A percentile compares a stretch with the other conserved stretches of the same genome.
These are phyloP conservation scores for Steatornis caripensis DNA, from an alignment of 2,113 vertebrate species.

Conservation along the genomic window DNA sequence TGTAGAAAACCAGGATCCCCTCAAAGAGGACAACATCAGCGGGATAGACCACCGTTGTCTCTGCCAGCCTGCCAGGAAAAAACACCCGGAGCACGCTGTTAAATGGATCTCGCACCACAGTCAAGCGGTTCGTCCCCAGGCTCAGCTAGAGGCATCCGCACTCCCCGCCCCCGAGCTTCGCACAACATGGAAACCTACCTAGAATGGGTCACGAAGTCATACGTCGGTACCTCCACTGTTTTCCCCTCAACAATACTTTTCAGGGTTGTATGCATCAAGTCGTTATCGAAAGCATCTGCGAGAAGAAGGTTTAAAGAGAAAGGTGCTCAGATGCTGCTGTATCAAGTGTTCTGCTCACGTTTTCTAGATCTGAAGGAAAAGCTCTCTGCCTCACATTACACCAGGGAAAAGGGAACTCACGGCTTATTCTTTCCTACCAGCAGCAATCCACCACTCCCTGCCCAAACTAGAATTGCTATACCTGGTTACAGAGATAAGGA, in stretches of 20 bases:
- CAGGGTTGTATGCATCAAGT: slow-evolving; percentile 90
- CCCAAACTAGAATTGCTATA: background rate
- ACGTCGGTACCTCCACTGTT: slow-evolving; percentile 89
- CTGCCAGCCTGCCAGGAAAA: slow-evolving; percentile 74
- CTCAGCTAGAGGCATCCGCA: background rate
- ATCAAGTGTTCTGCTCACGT: background rate
- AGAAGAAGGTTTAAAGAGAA: background rate
- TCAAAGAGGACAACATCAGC: slow-evolving; percentile 93
- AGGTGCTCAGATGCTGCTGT: background rate
- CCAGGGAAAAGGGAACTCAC: background rate
- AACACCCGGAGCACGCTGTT: fast-evolving
- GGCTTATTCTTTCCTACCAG: background rate
- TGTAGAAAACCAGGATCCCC: slow-evolving; percentile 96
- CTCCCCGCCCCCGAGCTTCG: fast-evolving
- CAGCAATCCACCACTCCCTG: background rate
- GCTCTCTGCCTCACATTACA: background rate
- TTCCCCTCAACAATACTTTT: slow-evolving; percentile 88
- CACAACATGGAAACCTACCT: slow-evolving; percentile 66
- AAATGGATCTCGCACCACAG: fast-evolving
- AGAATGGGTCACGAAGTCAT: slow-evolving; percentile 96
- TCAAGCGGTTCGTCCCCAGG: fast-evolving
- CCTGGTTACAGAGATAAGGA: background rate
- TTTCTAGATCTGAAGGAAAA: background rate
- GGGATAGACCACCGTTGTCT: slow-evolving; percentile 87
- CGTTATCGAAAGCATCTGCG: slow-evolving; percentile 93